These are phyloP conservation scores for Pogonomyrmex californicus DNA, from an alignment of 1,140 invertebrate species.

Conservation along the genomic window DNA sequence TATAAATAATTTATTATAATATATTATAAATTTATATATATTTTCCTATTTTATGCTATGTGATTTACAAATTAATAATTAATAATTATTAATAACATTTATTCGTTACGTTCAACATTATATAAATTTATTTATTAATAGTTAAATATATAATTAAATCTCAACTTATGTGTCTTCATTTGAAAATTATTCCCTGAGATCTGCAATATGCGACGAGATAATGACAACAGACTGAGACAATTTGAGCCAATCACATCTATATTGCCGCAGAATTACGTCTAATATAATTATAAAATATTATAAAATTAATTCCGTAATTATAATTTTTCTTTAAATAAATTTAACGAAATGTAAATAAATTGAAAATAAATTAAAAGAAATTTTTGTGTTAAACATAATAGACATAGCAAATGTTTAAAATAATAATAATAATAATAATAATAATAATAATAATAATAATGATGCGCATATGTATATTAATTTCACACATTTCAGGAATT, in stretches of 20 bases:
- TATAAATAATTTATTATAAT: too few relatives aligned
- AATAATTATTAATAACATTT: not conserved
- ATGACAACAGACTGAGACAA: conserved; percentile 23
- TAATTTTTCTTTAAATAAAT: conserved; percentile 6
- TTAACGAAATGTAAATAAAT: too few relatives aligned
- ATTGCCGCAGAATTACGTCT: conserved; percentile 6
- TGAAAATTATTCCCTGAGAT: conserved; percentile 35
- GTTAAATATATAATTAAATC: not conserved
- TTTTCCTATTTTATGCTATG: too few relatives aligned
- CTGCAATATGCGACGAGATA: conserved; percentile 22
- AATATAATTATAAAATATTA: conserved; percentile 17
- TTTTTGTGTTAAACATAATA: not conserved
- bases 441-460: not conserved
- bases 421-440: conserved; percentile 6
- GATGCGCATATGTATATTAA: not conserved
- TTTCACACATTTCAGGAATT: not conserved
- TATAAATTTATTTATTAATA: not conserved
- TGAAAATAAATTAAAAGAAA: not conserved
- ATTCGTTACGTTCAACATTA: not conserved
- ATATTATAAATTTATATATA: too few relatives aligned
- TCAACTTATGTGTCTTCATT: conserved; percentile 34
- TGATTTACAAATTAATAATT: not conserved
- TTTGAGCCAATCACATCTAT: conserved; percentile 40
- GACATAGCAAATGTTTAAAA: not conserved
- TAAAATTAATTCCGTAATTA: conserved; percentile 24